phyloP scores from a whole-genome alignment of 2,113 vertebrate species.

The Scomber japonicus region DNA sequence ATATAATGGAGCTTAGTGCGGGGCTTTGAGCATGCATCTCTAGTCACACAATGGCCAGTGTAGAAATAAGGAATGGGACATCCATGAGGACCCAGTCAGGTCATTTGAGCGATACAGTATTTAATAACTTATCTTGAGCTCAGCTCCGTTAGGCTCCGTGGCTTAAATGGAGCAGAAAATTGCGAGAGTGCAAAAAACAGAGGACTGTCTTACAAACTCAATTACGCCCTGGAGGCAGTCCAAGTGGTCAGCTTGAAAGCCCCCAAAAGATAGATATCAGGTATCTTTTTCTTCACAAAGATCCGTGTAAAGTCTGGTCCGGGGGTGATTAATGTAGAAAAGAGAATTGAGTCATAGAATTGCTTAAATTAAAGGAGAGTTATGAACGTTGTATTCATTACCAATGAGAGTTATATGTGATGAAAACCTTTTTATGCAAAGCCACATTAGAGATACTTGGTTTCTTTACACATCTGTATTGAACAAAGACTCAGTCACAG shows the following conservation, averaged over 20 bases:
- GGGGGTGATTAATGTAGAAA: slow-evolving; percentile 42
- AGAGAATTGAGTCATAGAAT: slow-evolving; percentile 32
- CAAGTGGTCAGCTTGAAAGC: slow-evolving; percentile 38
- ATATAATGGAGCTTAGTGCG: slow-evolving; percentile 2
- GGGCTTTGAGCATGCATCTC: slow-evolving; percentile 5
- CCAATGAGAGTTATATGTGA: background rate
- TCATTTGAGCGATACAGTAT: slow-evolving; percentile 65
- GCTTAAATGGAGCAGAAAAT: slow-evolving; percentile 75
- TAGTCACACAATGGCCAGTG: background rate
- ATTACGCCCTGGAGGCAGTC: slow-evolving; percentile 64
- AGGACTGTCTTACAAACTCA: slow-evolving; percentile 63
- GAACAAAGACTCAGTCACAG: background rate
- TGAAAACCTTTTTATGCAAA: slow-evolving; percentile 11
- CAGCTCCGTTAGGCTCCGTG: slow-evolving; percentile 54
- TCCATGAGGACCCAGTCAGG: slow-evolving; percentile 41
- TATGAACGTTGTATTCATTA: slow-evolving; percentile 7
- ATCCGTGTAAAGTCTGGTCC: slow-evolving; percentile 20
- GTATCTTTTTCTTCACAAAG: slow-evolving; percentile 19
- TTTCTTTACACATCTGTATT: background rate
- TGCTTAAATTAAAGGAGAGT: slow-evolving; percentile 35
- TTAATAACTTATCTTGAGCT: slow-evolving; percentile 68
- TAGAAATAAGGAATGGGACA: slow-evolving; percentile 29
- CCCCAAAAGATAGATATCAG: slow-evolving; percentile 48
- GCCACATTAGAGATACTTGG: background rate
- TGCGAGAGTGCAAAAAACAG: slow-evolving; percentile 64